These are phyloP conservation scores for Lymantria monacha DNA, from an alignment of 2,888 invertebrate genomes.

Conservation along the genomic window DNA sequence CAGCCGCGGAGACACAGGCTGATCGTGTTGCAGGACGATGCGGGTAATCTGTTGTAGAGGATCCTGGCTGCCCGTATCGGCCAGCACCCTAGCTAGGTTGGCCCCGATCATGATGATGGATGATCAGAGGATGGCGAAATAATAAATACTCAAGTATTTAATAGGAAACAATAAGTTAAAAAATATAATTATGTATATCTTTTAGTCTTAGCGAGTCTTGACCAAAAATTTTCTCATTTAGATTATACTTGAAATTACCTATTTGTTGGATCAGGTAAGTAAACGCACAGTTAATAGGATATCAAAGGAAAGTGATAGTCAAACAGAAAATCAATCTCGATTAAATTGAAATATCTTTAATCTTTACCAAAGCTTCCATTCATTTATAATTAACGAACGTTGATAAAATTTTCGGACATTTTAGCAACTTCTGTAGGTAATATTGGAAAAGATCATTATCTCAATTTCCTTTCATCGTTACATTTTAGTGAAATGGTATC, in stretches of 20 bases:
- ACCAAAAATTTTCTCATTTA: background rate
- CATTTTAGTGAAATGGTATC: background rate
- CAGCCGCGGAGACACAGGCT: no score
- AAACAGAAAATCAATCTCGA: slow-evolving; percentile 32
- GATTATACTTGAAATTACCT: background rate
- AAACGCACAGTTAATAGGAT: slow-evolving; percentile 33
- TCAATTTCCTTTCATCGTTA: background rate
- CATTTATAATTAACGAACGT: background rate
- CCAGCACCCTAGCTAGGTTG: no score
- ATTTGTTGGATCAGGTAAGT: slow-evolving; percentile 23
- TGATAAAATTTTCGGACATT: background rate
- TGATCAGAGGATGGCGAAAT: no score
- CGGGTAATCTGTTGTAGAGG: no score
- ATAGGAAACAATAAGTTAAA: background rate
- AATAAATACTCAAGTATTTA: background rate
- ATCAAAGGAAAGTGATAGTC: slow-evolving; percentile 39
- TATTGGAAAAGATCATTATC: background rate
- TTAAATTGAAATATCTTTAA: slow-evolving; percentile 6
- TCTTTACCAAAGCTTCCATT: background rate
- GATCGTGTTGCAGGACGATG: no score
- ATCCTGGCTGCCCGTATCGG: no score
- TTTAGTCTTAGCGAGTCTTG: background rate
- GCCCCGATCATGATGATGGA: no score
- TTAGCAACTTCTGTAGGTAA: background rate
- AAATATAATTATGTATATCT: background rate